These are phyloP conservation scores for Heterotis niloticus DNA, from an alignment of 2,113 vertebrate genomes.

Conservation along the genomic window DNA sequence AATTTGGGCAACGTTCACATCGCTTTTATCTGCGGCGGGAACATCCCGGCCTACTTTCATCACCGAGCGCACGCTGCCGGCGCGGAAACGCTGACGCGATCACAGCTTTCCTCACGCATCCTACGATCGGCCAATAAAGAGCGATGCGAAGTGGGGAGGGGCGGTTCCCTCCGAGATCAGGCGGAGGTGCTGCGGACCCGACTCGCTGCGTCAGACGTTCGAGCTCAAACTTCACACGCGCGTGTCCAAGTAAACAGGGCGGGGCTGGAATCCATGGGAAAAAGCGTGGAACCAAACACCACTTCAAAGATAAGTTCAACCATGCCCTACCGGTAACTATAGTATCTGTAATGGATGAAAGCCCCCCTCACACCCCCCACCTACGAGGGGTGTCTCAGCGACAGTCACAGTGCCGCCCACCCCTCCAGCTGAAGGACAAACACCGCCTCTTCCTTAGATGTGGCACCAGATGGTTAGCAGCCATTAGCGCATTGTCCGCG, in stretches of 20 bases:
- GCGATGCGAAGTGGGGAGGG: neutral
- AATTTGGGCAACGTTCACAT: conserved; percentile 66
- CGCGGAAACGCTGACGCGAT: conserved; percentile 18
- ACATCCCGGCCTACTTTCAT: conserved; percentile 75
- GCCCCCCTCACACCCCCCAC: neutral
- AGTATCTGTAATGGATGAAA: neutral
- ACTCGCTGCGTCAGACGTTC: neutral
- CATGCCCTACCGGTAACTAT: neutral
- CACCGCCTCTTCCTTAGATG: conserved; percentile 52
- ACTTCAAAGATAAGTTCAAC: neutral
- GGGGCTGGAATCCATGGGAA: neutral
- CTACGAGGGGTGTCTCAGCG: neutral
- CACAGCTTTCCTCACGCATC: neutral
- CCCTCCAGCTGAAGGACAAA: conserved; percentile 41
- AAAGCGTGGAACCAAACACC: neutral
- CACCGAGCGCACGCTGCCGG: conserved; percentile 11
- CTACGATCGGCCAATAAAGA: neutral
- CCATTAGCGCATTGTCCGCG: conserved; percentile 80
- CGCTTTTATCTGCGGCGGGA: conserved; percentile 70
- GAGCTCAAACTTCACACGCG: conserved; percentile 9
- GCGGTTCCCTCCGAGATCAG: neutral
- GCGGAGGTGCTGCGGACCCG: conserved; percentile 7
- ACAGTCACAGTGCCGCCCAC: conserved; percentile 21
- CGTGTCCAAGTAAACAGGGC: conserved; percentile 6
- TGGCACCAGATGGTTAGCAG: conserved; percentile 70